phyloP scores from a whole-genome alignment of 2,797 vertebrate genomes.

The Triplophysa yarkandensis region DNA sequence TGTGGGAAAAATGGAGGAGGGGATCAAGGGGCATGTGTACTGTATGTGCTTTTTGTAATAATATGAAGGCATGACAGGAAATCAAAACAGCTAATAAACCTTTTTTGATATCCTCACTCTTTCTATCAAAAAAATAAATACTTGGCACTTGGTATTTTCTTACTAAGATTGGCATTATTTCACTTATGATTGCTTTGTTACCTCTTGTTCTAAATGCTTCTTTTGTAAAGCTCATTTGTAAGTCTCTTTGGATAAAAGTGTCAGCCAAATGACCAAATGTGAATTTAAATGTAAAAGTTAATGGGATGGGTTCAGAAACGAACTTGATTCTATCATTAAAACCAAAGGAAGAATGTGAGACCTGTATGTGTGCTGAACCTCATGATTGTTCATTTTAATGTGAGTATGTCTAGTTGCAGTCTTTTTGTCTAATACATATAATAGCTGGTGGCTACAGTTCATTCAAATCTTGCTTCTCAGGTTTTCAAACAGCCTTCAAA shows the following conservation, averaged over 20 bases:
- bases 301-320: conserved; percentile 3
- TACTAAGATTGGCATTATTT: no score
- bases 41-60: conserved; percentile 24
- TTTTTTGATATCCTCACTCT: no score
- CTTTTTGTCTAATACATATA: conserved; percentile 21
- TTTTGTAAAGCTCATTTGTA: no score
- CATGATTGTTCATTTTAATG: conserved; percentile 9
- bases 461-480: not conserved
- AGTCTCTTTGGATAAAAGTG: no score
- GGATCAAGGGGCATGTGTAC: conserved; percentile 7
- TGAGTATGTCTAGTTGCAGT: conserved; percentile 7
- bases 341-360: not conserved
- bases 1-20: conserved; percentile 14
- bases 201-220: no score
- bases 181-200: no score
- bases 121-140: no score
- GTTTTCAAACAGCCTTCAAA: conserved; percentile 41
- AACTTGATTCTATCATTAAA: not conserved
- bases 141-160: no score
- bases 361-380: not conserved
- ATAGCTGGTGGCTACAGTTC: conserved; percentile 35
- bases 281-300: no score
- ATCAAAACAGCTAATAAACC: conserved; percentile 10
- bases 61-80: conserved; percentile 9
- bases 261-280: no score